These are phyloP conservation scores for Entosphenus tridentatus DNA, from an alignment of 2,113 vertebrate genomes.

Conservation along the genomic window DNA sequence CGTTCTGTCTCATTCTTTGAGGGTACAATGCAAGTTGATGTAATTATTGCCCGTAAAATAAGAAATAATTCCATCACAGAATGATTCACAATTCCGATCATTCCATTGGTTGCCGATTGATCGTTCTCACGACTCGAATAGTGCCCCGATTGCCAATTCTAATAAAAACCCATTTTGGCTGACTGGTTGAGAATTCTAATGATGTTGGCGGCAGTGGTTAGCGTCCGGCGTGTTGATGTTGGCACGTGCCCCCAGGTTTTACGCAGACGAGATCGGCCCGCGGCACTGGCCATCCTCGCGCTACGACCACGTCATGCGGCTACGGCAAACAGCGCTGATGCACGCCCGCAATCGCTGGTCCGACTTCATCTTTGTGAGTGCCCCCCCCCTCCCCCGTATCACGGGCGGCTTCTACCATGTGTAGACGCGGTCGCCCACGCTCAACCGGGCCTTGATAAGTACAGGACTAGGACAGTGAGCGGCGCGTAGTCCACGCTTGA, in stretches of 20 bases:
- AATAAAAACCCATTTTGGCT: constrained; percentile 8
- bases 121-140: neutral
- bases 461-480: no score
- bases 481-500: no score
- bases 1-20: no score
- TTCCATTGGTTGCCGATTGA: neutral
- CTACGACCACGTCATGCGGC: constrained; percentile 60
- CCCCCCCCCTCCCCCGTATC: no score
- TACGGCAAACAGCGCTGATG: constrained; percentile 50
- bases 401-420: no score
- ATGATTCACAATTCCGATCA: neutral
- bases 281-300: constrained; percentile 51
- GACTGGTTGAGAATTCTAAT: neutral
- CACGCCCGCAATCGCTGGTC: constrained; percentile 59
- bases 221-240: constrained; percentile 4
- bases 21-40: no score
- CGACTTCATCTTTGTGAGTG: constrained; percentile 57
- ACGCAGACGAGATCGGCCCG: constrained; percentile 40
- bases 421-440: no score
- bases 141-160: neutral
- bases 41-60: no score
- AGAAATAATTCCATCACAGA: neutral
- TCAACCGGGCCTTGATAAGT: no score
- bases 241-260: constrained; percentile 17
- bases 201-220: constrained; percentile 1